Conservation (phyloP, 2,888 invertebrate genomes). For the Fragum sueziense region DNA sequence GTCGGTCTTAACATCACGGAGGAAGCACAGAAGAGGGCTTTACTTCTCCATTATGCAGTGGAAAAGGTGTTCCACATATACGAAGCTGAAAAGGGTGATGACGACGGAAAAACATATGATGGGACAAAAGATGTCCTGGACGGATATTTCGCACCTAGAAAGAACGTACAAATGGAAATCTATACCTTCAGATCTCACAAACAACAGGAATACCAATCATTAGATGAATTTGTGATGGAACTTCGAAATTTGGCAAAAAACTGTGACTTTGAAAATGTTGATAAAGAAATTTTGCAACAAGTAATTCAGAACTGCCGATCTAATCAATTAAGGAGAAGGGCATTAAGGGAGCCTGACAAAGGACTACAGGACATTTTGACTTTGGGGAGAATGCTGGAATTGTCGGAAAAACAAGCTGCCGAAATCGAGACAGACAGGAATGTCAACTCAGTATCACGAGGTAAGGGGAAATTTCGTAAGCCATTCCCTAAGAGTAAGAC, state of each 20-base stretch:
- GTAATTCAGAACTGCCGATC: constrained; percentile 60
- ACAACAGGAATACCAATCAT: constrained; percentile 47
- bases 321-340: constrained; percentile 51
- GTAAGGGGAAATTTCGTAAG: background rate
- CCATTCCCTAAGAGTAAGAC: background rate
- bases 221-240: constrained; percentile 61
- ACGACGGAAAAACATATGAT: constrained; percentile 27
- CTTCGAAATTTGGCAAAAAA: constrained; percentile 48
- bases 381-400: constrained; percentile 45
- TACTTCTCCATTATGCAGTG: constrained; percentile 53
- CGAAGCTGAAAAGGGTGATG: constrained; percentile 38
- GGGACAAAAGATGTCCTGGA: constrained; percentile 37
- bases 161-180: constrained; percentile 58
- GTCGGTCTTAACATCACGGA: constrained; percentile 42
- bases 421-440: constrained; percentile 45
- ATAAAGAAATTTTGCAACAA: constrained; percentile 56
- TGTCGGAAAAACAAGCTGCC: constrained; percentile 45
- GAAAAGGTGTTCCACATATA: constrained; percentile 56
- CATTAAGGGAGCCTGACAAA: constrained; percentile 41
- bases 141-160: constrained; percentile 53
- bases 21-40: constrained; percentile 43
- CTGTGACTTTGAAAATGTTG: constrained; percentile 44
- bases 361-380: constrained; percentile 22
- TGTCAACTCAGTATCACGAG: background rate
- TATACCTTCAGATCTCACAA: constrained; percentile 52